These are phyloP conservation scores for Microcebus ravelobensis DNA, from an alignment of 2,113 vertebrate genomes.

Conservation along the genomic window DNA sequence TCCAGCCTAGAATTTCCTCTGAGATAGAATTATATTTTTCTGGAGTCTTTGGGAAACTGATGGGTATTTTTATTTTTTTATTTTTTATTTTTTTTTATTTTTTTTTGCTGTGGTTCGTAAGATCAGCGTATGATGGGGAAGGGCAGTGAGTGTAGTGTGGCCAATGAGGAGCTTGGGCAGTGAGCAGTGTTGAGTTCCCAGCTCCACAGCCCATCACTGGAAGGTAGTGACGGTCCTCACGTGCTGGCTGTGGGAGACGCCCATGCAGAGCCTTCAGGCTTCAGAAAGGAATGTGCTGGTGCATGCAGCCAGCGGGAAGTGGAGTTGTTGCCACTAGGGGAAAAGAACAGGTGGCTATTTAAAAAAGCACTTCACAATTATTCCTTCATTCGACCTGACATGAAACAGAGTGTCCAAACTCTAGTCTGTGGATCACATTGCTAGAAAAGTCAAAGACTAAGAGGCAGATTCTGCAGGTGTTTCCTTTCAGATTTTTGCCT, in stretches of 20 bases:
- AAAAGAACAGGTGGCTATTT: slow-evolving; percentile 24
- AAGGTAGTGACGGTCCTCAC: background rate
- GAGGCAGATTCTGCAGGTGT: slow-evolving; percentile 50
- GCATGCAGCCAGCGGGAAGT: background rate
- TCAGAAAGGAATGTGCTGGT: background rate
- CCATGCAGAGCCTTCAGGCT: background rate
- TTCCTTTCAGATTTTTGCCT: slow-evolving; percentile 63
- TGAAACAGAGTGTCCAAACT: slow-evolving; percentile 7
- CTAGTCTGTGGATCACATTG: background rate
- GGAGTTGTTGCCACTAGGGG: too few species aligned
- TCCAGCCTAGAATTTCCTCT: slow-evolving; percentile 10
- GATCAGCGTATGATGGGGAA: background rate
- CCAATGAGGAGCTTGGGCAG: background rate
- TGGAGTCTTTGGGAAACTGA: background rate
- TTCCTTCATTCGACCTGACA: slow-evolving; percentile 20
- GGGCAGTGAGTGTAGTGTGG: background rate
- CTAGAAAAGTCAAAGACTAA: slow-evolving; percentile 13
- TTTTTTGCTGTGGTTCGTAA: background rate
- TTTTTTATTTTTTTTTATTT: background rate
- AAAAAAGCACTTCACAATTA: background rate
- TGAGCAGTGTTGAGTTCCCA: too few species aligned
- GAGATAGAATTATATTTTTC: background rate
- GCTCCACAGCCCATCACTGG: background rate
- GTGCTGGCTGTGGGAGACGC: accelerated
- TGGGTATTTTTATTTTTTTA: background rate